Base-by-base conservation (phyloP, 2,888 invertebrate species). In the Antheraea yamamai region DNA sequence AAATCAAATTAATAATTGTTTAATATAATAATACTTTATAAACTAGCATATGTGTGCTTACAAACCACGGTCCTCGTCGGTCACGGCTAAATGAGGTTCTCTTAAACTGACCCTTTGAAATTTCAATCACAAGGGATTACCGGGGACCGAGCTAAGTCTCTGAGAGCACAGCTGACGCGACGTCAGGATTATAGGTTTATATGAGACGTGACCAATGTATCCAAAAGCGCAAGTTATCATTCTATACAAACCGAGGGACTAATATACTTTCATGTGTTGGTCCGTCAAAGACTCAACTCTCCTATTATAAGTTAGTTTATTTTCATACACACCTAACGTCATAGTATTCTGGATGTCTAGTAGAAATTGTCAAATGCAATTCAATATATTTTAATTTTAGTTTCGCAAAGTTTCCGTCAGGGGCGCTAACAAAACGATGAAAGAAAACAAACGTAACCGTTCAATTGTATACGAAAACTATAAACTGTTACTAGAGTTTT, bases 101-200 rank as follows among this genome's bases (percentile, higher is more conserved):
- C 39, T n/a, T 2, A n/a, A 35, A 70, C 39, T 20, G 39, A 39
- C 70, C 70, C 39, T 70, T 39, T 70, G 6, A 70, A 70, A 39
- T 70, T 39, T 73, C 52, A 58, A 73, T 73, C 55, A 55, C 30
- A 30, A 47, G 55, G 52, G 55, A 52, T 58, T 55, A 26, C 73
- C 26, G 20, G 30, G 10, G 18, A 26, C 10, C 52, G 55, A 52
- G 7, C 23, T 26, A 72, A 52, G 47, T 35, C 68, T 39, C 68
- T 7, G 66, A 35, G 47, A 35, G 2, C 39, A n/a, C 70, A 10
- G n/a, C 35, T 18, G 35, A 20, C 30, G 30, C 70, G 70, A 66
- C 64, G 64, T 30, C 39, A 20, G 70, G 70, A 70, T 70, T 70
- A 39, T 39, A 16, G 70, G 3, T 39, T 39, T 16, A 70, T 70